Conservation (phyloP, 1,140 invertebrate species). For the Cecropterus lyciades region DNA sequence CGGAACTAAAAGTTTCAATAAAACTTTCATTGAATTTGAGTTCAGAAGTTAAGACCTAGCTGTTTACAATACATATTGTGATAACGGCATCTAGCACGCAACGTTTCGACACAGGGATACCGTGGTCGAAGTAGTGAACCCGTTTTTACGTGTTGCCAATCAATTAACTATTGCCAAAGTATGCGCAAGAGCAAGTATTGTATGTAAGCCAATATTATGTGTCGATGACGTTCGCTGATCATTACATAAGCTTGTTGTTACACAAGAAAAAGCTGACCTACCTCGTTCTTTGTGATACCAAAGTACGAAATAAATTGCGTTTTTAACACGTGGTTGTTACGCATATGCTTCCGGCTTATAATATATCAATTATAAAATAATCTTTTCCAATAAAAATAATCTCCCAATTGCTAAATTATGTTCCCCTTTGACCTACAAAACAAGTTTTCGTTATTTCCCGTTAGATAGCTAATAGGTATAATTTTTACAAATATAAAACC, state of each 20-base stretch:
- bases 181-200: constrained; percentile 45
- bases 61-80: constrained; percentile 1
- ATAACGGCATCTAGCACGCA: constrained; percentile 20
- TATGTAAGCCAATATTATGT: constrained; percentile 46
- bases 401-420: too few species aligned
- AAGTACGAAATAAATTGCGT: constrained; percentile 29
- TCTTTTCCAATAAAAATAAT: too few species aligned
- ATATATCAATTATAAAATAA: too few species aligned
- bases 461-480: too few species aligned
- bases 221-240: constrained; percentile 43
- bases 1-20: too few species aligned
- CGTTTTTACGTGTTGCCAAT: constrained; percentile 33
- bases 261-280: constrained; percentile 52
- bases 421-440: too few species aligned
- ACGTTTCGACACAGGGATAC: constrained; percentile 19
- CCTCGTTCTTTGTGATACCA: constrained; percentile 44
- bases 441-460: too few species aligned
- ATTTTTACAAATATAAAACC: too few species aligned
- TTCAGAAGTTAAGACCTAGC: constrained; percentile 2
- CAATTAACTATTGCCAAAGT: constrained; percentile 49
- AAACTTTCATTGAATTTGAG: not conserved
- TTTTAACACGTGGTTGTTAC: too few species aligned
- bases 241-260: constrained; percentile 53
- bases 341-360: too few species aligned
- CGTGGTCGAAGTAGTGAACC: constrained; percentile 14